Evolutionary conservation across 2,113 vertebrate genomes (phyloP), one percentile per base, ranked within the genome.

Genomic region (Perccottus glenii): DNA sequence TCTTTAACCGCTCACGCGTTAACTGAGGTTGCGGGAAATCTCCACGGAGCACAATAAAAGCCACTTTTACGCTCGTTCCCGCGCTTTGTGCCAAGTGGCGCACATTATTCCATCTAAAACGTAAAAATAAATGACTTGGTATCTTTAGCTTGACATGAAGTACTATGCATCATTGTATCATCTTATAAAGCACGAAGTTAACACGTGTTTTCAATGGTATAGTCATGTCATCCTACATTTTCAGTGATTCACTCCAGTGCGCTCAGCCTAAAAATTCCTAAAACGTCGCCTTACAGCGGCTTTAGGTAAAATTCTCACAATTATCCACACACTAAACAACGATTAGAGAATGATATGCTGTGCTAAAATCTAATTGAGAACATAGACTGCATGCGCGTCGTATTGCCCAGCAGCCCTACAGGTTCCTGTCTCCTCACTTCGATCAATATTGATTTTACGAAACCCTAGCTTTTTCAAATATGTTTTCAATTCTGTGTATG

Each of bases 21-120:
- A 45, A 55, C 12, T 44, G 0, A 33, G n/a, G 9, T 15, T 49
- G 48, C 2, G 9, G 9, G 32, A 11, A 53, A 46, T 38, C 38
- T 56, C 44, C 42, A 14, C 4, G 48, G 55, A 64, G 72, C 49
- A 12, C 38, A 48, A 52, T 64, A 51, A 58, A 32, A 33, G 6
- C 2, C 19, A 50, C 38, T 64, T 75, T 65, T 57, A 35, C 40
- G 50, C 55, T 46, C 53, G 40, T 45, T 61, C 61, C 43, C 46
- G 58, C 56, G 49, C 53, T 62, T 12, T 40, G 73, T 62, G 53
- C 63, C 70, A 67, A 27, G 52, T 66, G 47, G 72, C 67, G 60
- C 64, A 59, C 46, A 38, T 36, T 33, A 33, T 55, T 7, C 52
- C 52, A 33, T 38, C 14, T 46, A 12, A 36, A 55, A 33, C 52